Base-by-base conservation (phyloP, 2,888 invertebrate species). In the Nemoura dubitans region DNA sequence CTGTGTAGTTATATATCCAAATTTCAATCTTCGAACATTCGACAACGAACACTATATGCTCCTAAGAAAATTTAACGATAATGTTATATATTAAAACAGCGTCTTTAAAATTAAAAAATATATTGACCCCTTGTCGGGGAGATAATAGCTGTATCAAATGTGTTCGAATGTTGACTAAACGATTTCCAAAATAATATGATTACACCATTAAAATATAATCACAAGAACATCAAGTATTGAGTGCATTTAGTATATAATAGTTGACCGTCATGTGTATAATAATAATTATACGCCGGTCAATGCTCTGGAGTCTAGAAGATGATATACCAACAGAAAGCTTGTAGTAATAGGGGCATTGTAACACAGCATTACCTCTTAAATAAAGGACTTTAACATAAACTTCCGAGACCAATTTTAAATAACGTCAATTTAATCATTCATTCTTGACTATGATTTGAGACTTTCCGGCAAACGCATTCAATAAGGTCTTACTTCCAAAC, bases 401-500 rank as follows among this genome's bases (percentile, higher is more conserved):
- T 83, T 83, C 42, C 83, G 83, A 83, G 83, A 83, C 83, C 0
- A 83, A 83, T 83, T 83, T 42, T 21, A 83, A 83, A 83, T 83
- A 25, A 83, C 83, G 83, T 42, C 83, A 83, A 42, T 36, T 83
- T 83, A 6, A 78, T 26, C 28, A 27, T 78, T 78, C 78, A 78
- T 78, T 78, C 27, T 21, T 59, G 59, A 21, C 59, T 2, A 59
- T 21, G 21, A 14, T 21, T 59, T 59, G 59, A 36, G 36, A 36
- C 36, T 3, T 36, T 6, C 36, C 36, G 36, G 36, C 36, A 36
- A 36, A 21, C 59, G 3, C 59, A 2, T 59, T 16, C 59, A 59
- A 7, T 10, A 16, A 21, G 59, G 36, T 36, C 59, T 59, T 59
- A 59, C 36, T 59, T 59, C 14, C 14, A 59, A 10, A 59, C 59